Conservation (phyloP, 35 echinoderm and acorn worm genomes). For the Holothuria glaberrima region DNA sequence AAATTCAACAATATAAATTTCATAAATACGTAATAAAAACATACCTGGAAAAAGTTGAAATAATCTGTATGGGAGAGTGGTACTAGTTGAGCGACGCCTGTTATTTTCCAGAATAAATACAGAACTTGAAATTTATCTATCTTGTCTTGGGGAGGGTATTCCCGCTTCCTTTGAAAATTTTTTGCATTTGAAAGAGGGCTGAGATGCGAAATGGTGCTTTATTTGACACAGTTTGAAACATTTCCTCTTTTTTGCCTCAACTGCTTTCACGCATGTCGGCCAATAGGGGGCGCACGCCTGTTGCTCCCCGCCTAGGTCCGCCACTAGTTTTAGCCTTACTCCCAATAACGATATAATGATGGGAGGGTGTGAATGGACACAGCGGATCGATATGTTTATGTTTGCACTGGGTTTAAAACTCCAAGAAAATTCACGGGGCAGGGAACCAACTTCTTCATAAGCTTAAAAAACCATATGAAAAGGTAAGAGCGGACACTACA, state of each 20-base stretch:
- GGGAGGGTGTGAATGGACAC: too few relatives aligned
- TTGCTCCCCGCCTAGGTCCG: too few relatives aligned
- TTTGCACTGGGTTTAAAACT: conserved; percentile 13
- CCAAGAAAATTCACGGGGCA: conserved; percentile 1
- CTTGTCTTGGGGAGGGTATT: too few relatives aligned
- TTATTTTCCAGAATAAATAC: conserved; percentile 16
- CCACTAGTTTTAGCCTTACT: too few relatives aligned
- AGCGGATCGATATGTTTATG: conserved; percentile 51
- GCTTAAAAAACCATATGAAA: conserved; percentile 47
- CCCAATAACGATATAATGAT: too few relatives aligned
- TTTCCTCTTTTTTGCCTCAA: too few relatives aligned
- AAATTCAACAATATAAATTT: neutral
- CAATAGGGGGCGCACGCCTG: too few relatives aligned
- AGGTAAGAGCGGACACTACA: neutral
- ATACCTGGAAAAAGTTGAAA: conserved; percentile 5
- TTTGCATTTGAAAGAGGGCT: too few relatives aligned
- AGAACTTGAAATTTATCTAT: neutral
- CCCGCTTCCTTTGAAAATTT: too few relatives aligned
- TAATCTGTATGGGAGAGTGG: conserved; percentile 16
- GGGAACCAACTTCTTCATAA: conserved; percentile 44
- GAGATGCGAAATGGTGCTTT: too few relatives aligned
- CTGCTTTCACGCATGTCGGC: too few relatives aligned
- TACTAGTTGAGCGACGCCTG: neutral
- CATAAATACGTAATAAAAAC: conserved; percentile 9
- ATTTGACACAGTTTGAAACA: too few relatives aligned